Base-by-base conservation (phyloP, 1,140 invertebrate species). In the Zaprionus tsacasi region DNA sequence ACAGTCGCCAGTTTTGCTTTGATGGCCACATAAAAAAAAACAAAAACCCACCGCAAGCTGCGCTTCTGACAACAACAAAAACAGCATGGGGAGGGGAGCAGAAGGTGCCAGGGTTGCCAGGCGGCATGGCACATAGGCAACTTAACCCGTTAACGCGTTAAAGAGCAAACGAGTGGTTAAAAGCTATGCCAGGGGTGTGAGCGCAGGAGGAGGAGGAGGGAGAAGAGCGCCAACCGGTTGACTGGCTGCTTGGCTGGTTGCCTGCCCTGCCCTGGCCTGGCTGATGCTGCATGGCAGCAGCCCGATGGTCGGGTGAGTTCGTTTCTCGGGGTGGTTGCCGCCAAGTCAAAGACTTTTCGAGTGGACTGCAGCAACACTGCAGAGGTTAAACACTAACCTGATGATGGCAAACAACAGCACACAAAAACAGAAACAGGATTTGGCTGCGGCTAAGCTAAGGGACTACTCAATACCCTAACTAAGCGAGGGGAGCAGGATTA, bases 91-190 rank as follows among this genome's bases (percentile, higher is more conserved):
- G 15, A 15, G 30, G 6, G 21, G 30, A 36, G 60, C 1, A 13
- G 45, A 3, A 13, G 35, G 10, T 12, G 63, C 25, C 1, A 21
- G n/a, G 10, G 30, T 25, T 7, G 52, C 12, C 7, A 45, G 15
- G 38, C 17, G 30, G 45, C 75, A 77, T 67, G 59, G 69, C 81
- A 83, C 76, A 82, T 83, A 78, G 82, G 76, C 79, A 88, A 88
- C 82, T 87, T 87, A 87, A 83, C 82, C 82, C 80, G 83, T 80
- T 87, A 87, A 88, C 79, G 82, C 83, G 82, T 87, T 87, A 87
- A 87, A 87, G 79, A 87, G 82, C 83, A 71, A 88, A 73, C 83
- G 83, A 87, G 83, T 87, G 83, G 83, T 82, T 87, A 87, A 87
- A 88, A 87, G 83, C 83, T 76, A 64, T 72, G 77, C 76, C 76